A percentile compares a stretch with the other conserved stretches of the same genome.
These are phyloP conservation scores for Aporophyla lueneburgensis DNA, from an alignment of 2,888 invertebrate species.

Conservation along the genomic window DNA sequence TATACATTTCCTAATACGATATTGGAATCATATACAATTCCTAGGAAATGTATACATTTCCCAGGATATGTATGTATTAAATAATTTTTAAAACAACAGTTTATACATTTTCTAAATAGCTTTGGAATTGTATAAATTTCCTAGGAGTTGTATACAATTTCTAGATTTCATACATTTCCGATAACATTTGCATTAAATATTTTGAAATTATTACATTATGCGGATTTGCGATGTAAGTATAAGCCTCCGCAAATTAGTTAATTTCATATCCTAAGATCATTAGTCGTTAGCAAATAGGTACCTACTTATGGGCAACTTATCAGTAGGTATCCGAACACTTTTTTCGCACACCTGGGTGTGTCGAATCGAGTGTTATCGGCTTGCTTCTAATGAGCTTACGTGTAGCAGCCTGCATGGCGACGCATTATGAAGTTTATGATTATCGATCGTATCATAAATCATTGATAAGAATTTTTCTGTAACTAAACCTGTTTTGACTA, in stretches of 20 bases:
- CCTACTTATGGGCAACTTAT: conserved; percentile 24
- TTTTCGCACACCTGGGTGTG: conserved; percentile 29
- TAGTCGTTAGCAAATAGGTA: neutral
- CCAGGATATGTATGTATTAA: no score
- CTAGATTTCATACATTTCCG: no score
- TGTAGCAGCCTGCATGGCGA: conserved; percentile 46
- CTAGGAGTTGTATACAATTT: no score
- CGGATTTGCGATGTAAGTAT: neutral
- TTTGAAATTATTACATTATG: neutral
- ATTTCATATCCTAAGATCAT: neutral
- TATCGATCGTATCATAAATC: conserved; percentile 17
- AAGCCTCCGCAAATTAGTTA: neutral
- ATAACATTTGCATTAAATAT: neutral
- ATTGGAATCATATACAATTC: no score
- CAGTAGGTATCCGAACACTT: conserved; percentile 21
- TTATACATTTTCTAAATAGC: no score
- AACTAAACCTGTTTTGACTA: neutral
- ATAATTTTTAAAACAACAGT: no score
- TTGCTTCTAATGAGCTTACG: conserved; percentile 36
- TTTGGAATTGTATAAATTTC: no score
- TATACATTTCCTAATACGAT: no score
- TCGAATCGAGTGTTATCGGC: conserved; percentile 19
- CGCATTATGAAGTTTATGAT: conserved; percentile 12
- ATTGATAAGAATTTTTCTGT: conserved; percentile 4
- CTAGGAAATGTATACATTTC: no score